A percentile compares a stretch with the other conserved stretches of the same genome.
Evolutionary conservation across 2,888 invertebrate species (phyloP).

Genomic region (Deilephila porcellus): DNA sequence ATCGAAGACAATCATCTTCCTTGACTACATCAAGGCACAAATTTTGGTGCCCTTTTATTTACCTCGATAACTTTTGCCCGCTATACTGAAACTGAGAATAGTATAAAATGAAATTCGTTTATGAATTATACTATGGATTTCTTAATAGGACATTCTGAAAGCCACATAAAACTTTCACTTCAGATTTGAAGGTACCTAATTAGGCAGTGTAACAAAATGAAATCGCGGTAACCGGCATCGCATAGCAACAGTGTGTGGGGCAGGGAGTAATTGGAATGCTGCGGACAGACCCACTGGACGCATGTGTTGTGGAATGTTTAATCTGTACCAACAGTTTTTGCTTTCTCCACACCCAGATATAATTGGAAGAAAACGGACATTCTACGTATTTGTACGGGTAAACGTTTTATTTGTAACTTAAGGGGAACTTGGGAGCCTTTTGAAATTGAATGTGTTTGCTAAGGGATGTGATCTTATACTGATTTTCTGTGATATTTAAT

Average conservation of each 20-base stretch:
- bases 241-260: not conserved
- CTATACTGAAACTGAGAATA: too few relatives aligned
- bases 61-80: too few relatives aligned
- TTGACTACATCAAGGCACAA: too few relatives aligned
- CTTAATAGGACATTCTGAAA: too few relatives aligned
- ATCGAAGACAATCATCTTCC: too few relatives aligned
- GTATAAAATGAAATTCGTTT: too few relatives aligned
- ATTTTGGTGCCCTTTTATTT: too few relatives aligned
- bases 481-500: not conserved
- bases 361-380: slow-evolving; percentile 26
- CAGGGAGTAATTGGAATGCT: slow-evolving; percentile 39
- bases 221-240: not conserved
- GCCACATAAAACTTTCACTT: too few relatives aligned
- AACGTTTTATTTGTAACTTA: slow-evolving; percentile 3
- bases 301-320: slow-evolving; percentile 45
- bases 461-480: not conserved
- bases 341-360: slow-evolving; percentile 24
- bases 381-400: not conserved
- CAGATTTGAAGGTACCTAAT: not conserved
- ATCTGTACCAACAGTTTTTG: slow-evolving; percentile 35
- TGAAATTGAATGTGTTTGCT: not conserved
- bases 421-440: not conserved
- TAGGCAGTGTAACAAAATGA: not conserved
- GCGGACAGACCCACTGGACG: slow-evolving; percentile 32
- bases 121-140: too few relatives aligned